phyloP scores from a whole-genome alignment of 2,113 vertebrate genomes.

The Sterrhoptilus dennistouni region DNA sequence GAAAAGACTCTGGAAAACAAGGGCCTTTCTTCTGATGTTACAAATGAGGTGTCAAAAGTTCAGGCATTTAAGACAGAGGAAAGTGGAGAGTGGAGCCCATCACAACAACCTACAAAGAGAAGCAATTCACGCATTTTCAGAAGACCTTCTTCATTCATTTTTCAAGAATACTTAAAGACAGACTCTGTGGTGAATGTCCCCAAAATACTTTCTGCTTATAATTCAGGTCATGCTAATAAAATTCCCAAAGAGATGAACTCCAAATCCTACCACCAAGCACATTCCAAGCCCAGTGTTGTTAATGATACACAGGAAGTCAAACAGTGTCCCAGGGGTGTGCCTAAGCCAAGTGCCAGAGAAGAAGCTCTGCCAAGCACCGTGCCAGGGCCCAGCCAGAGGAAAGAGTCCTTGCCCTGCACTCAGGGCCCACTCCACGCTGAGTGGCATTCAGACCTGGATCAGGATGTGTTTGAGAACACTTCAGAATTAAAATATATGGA shows the following conservation, averaged over 20 bases:
- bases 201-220: slow-evolving; percentile 50
- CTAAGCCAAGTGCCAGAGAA: neutral
- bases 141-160: slow-evolving; percentile 62
- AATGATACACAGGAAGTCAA: slow-evolving; percentile 25
- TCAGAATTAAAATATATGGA: neutral
- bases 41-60: neutral
- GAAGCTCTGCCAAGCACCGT: neutral
- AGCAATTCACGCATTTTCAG: slow-evolving; percentile 42
- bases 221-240: slow-evolving; percentile 8
- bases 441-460: neutral
- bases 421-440: neutral
- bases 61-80: neutral
- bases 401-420: neutral
- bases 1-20: slow-evolving; percentile 71
- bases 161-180: slow-evolving; percentile 66
- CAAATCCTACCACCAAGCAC: slow-evolving; percentile 15
- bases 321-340: neutral
- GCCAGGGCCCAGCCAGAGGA: neutral
- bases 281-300: neutral
- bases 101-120: slow-evolving; percentile 40
- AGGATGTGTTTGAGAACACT: neutral
- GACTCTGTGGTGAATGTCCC: neutral
- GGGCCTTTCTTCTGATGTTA: neutral
- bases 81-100: neutral
- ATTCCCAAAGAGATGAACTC: slow-evolving; percentile 39